These are phyloP conservation scores for Crotophaga sulcirostris DNA, from an alignment of 2,113 vertebrate genomes.

Conservation along the genomic window DNA sequence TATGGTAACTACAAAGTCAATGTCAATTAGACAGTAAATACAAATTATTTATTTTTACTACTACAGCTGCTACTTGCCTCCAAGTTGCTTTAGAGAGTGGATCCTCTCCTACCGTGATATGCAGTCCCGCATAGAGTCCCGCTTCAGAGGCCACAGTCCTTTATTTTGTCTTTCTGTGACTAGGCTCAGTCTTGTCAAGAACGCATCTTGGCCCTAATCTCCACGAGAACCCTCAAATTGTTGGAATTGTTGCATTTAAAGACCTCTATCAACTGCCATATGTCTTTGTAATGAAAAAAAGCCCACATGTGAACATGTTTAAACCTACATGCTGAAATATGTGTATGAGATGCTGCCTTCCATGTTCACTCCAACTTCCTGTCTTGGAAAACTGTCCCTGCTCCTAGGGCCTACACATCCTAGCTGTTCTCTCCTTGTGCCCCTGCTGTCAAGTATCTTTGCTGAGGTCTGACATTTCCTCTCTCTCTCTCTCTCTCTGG, in stretches of 20 bases:
- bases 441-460: not conserved
- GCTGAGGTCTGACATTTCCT: not conserved
- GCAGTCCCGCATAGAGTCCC: not conserved
- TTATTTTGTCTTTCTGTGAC: not conserved
- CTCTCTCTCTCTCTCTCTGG: not conserved
- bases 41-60: not conserved
- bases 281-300: not conserved
- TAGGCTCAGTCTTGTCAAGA: not conserved
- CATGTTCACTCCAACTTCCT: not conserved
- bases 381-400: not conserved
- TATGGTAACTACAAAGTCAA: conserved; percentile 69
- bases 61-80: not conserved
- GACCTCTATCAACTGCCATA: not conserved
- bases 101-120: not conserved
- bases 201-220: not conserved
- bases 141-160: not conserved
- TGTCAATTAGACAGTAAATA: not conserved
- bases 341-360: not conserved
- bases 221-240: not conserved
- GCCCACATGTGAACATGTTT: not conserved
- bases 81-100: not conserved
- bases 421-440: not conserved
- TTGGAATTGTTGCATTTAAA: not conserved
- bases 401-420: not conserved
- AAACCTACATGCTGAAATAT: not conserved